Evolutionary conservation across 1,140 invertebrate genomes (phyloP).

Genomic region (Aricia agestis): DNA sequence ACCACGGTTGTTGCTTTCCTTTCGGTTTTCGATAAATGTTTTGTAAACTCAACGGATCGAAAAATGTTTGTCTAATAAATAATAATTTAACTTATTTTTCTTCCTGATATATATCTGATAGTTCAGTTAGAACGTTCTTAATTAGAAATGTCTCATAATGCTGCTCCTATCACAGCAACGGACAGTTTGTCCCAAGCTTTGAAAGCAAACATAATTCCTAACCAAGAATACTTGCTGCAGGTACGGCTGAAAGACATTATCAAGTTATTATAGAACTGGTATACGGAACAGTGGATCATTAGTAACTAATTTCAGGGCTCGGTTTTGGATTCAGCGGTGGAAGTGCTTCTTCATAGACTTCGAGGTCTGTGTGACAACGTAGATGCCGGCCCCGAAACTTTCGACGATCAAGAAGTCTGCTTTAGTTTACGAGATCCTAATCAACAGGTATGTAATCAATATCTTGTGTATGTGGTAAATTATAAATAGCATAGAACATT

Average conservation of each 20-base stretch:
- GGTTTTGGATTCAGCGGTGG: conserved; percentile 92
- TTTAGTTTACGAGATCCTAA: conserved; percentile 84
- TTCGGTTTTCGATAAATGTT: no score
- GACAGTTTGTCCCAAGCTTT: conserved; percentile 86
- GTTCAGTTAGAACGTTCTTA: background rate
- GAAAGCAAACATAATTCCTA: conserved; percentile 90
- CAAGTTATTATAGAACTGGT: conserved; percentile 6
- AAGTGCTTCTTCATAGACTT: conserved; percentile 93
- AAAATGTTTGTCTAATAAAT: no score
- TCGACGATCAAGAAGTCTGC: conserved; percentile 93
- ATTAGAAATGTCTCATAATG: conserved; percentile 49
- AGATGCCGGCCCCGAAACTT: conserved; percentile 91
- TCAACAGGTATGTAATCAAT: conserved; percentile 54
- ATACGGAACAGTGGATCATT: background rate
- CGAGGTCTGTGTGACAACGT: conserved; percentile 96
- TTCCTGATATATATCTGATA: no score
- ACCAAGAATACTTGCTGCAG: conserved; percentile 93
- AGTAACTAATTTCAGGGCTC: conserved; percentile 78
- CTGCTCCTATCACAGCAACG: conserved; percentile 80
- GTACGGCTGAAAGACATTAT: conserved; percentile 25
- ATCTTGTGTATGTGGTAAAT: background rate
- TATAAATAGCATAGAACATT: no score
- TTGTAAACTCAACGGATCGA: no score
- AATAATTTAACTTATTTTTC: no score
- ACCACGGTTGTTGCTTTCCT: no score